A percentile compares a stretch with the other conserved stretches of the same genome.
These are phyloP conservation scores for Perdita meconis DNA, from an alignment of 2,888 invertebrate genomes.

Conservation along the genomic window DNA sequence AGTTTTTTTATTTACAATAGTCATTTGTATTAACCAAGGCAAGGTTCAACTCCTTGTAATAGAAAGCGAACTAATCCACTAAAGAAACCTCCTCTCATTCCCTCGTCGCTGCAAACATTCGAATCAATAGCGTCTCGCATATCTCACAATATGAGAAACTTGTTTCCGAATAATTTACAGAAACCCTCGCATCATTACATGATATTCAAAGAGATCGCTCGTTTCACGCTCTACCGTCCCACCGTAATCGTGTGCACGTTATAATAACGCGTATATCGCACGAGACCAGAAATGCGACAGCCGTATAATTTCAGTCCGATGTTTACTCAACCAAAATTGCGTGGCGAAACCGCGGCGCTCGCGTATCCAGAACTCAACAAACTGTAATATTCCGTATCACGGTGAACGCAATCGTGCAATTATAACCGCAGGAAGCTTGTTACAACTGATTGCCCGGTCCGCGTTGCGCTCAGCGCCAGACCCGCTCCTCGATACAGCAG, in stretches of 20 bases:
- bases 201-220: neutral
- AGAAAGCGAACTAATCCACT: too few species aligned
- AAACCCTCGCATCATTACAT: neutral
- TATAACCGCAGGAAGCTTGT: slow-evolving; percentile 43
- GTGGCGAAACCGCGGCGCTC: slow-evolving; percentile 15
- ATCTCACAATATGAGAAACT: neutral
- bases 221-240: neutral
- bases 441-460: slow-evolving; percentile 24
- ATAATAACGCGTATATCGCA: slow-evolving; percentile 28
- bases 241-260: neutral
- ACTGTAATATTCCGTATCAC: slow-evolving; percentile 42
- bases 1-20: too few species aligned
- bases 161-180: neutral
- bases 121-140: slow-evolving; percentile 6
- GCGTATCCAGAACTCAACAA: slow-evolving; percentile 37
- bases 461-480: slow-evolving; percentile 10
- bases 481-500: slow-evolving; percentile 44
- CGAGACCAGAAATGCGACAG: slow-evolving; percentile 18
- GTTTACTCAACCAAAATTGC: slow-evolving; percentile 40
- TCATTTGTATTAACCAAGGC: too few species aligned
- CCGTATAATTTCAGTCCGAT: slow-evolving; percentile 23
- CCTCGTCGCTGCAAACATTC: too few species aligned
- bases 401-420: slow-evolving; percentile 35
- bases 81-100: too few species aligned
- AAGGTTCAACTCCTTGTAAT: too few species aligned